Percentiles rank a stretch among this genome's conserved stretches.
Evolutionary conservation across 92 coral and sea anemone genomes (phyloP).

Genomic region (Porites lobata): DNA sequence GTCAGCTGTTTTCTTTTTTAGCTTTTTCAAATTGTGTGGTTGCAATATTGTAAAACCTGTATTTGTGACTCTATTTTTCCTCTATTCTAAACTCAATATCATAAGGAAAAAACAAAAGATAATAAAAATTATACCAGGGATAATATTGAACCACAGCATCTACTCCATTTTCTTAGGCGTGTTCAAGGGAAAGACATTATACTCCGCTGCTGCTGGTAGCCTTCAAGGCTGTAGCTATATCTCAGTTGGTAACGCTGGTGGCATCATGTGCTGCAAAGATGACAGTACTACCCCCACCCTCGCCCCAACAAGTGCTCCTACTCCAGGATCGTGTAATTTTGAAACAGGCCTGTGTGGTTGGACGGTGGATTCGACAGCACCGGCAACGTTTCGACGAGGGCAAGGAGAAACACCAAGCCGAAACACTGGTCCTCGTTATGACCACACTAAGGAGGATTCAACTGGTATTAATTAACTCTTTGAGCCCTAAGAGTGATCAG

Average conservation of each 20-base stretch:
- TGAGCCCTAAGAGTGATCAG: not conserved
- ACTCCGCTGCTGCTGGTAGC: constrained; percentile 67
- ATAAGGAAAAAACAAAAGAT: too few relatives aligned
- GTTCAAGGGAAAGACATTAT: constrained; percentile 66
- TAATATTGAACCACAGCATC: not conserved
- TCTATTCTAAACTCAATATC: too few relatives aligned
- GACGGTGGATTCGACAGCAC: constrained; percentile 51
- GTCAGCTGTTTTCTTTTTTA: too few relatives aligned
- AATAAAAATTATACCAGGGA: too few relatives aligned
- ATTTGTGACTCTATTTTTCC: too few relatives aligned
- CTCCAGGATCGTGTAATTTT: constrained; percentile 92
- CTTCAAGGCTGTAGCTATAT: constrained; percentile 84
- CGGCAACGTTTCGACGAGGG: constrained; percentile 49
- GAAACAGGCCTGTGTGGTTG: constrained; percentile 81
- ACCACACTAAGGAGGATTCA: constrained; percentile 85
- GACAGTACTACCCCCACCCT: constrained; percentile 77
- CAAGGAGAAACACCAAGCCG: constrained; percentile 85
- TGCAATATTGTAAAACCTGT: too few relatives aligned
- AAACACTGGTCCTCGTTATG: constrained; percentile 95
- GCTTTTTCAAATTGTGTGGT: too few relatives aligned
- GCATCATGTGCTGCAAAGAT: constrained; percentile 89
- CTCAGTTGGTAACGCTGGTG: constrained; percentile 68
- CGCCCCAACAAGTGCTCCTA: constrained; percentile 75
- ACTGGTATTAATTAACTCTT: constrained; percentile 57
- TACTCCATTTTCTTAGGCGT: constrained; percentile 40